Percentiles rank a stretch among this genome's conserved stretches.
phyloP scores from a whole-genome alignment of 1,140 invertebrate genomes.

The Lerema accius region DNA sequence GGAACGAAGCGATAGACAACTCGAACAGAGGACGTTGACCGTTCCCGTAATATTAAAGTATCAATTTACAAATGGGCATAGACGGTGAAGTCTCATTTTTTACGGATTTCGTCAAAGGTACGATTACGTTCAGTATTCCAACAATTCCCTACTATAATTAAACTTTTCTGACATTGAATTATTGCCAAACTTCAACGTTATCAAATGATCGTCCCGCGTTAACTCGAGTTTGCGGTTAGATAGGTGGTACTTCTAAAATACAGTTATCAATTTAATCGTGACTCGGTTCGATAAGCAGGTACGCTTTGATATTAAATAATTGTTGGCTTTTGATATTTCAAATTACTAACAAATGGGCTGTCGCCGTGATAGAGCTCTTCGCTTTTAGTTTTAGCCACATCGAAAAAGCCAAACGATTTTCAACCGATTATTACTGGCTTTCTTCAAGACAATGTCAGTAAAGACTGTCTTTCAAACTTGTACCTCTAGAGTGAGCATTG shows the following conservation, averaged over 20 bases:
- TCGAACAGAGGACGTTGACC: slow-evolving; percentile 71
- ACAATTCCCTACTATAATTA: background rate
- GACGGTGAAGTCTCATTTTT: background rate
- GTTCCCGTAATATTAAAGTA: slow-evolving; percentile 66
- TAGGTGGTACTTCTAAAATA: slow-evolving; percentile 1
- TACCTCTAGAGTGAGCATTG: too few species aligned
- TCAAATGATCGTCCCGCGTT: slow-evolving; percentile 11
- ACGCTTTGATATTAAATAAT: slow-evolving; percentile 8
- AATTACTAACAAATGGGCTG: slow-evolving; percentile 6
- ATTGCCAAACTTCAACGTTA: slow-evolving; percentile 13
- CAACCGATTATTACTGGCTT: background rate
- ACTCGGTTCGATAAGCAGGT: slow-evolving; percentile 5
- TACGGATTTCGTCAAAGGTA: background rate
- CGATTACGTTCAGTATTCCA: background rate
- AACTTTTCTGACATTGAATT: slow-evolving; percentile 19
- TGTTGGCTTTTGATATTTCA: slow-evolving; percentile 1
- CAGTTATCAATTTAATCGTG: slow-evolving; percentile 23
- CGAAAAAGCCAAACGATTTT: background rate
- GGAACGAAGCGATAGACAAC: slow-evolving; percentile 54
- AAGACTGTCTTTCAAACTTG: background rate
- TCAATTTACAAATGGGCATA: slow-evolving; percentile 28
- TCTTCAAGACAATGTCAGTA: background rate
- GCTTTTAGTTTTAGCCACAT: background rate
- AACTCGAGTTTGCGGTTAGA: slow-evolving; percentile 3
- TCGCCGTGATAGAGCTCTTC: background rate